phyloP scores from a whole-genome alignment of 2,113 vertebrate species.

The Chlamydotis undulata region DNA sequence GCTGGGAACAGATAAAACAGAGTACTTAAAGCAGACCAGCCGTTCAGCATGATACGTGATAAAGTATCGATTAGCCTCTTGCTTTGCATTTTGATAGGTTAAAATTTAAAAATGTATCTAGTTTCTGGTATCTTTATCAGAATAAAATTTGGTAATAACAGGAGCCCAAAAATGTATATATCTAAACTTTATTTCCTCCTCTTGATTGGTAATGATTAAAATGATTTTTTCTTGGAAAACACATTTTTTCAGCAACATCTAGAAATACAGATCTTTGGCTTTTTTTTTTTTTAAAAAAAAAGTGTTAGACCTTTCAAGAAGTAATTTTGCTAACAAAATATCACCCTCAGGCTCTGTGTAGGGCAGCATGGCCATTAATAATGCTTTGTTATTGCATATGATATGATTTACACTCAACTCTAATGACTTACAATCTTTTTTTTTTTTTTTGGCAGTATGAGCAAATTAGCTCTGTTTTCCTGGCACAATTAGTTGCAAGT shows the following conservation, averaged over 20 bases:
- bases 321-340: constrained; percentile 19
- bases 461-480: constrained; percentile 76
- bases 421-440: constrained; percentile 43
- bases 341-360: constrained; percentile 7
- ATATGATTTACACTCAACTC: constrained; percentile 40
- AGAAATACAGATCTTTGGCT: not conserved
- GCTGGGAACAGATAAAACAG: not conserved
- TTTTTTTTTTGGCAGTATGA: constrained; percentile 45
- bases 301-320: not conserved
- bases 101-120: not conserved
- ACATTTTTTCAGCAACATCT: not conserved
- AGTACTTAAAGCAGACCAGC: not conserved
- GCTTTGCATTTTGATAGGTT: not conserved
- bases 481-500: constrained; percentile 77
- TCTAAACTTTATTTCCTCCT: not conserved
- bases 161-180: not conserved
- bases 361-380: constrained; percentile 50
- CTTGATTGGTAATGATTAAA: not conserved
- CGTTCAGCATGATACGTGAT: not conserved
- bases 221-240: not conserved
- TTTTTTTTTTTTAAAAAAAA: not conserved
- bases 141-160: not conserved
- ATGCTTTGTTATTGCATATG: constrained; percentile 55
- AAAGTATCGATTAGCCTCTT: not conserved
- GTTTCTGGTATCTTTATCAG: not conserved